Evolutionary conservation across 2,888 invertebrate genomes (phyloP), one percentile per base, ranked within the genome.

Genomic region (Pristionchus japonicus): DNA sequence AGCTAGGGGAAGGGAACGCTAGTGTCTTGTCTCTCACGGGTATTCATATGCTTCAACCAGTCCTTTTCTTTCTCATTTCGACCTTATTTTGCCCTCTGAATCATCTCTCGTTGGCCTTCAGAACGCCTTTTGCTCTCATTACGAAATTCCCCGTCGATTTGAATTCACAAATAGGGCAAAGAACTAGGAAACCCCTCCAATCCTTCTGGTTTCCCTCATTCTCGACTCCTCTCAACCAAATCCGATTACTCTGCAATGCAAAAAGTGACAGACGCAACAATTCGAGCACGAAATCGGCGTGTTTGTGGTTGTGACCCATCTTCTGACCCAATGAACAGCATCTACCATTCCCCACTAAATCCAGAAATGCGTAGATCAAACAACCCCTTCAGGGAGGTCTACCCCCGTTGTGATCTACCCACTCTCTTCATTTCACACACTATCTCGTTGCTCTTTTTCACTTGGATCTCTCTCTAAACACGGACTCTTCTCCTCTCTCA

Each of bases 301-400:
- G 20, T 61, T 61, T 61, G 52, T 52, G 27, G 23, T 61, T 61
- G n/a, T 61, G 61, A 61, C 61, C 61, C 61, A 27, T 61, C 23
- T 27, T 27, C 11, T 52, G 52, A 52, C 52, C 52, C 52, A 52
- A 52, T 49, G 15, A 52, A 52, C 2, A 49, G n/a, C 61, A 13
- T 7, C 61, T 27, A n/a, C 27, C 13, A 4, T 27, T 27, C 27
- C 61, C 23, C 61, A 27, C 31, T 70, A 34, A 70, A 37, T 34
- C n/a, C 61, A 61, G 61, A 61, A 61, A 70, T 70, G 70, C 70
- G 70, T 31, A 70, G 70, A 70, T 70, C 70, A 70, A 70, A 70
- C 70, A 70, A 13, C 23, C 11, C 70, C 34, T 70, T 20, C 34
- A 70, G 70, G 70, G 70, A 13, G 31, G 70, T 31, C 34, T 27